Base-by-base conservation (phyloP, 1,140 invertebrate genomes). In the Cotesia vestalis region DNA sequence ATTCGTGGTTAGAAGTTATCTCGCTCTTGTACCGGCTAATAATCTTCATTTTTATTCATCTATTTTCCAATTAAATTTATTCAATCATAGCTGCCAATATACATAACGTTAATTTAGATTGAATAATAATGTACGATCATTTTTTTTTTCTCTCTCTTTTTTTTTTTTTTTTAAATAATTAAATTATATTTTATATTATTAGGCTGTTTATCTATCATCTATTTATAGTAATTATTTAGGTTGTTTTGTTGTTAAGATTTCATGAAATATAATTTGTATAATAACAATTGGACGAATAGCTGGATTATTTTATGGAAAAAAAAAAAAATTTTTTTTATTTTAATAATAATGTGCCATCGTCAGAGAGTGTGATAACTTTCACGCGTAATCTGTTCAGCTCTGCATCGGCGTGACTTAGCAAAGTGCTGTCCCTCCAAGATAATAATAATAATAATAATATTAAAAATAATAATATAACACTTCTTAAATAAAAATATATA, bases 361-460 rank as follows among this genome's bases (percentile, higher is more conserved):
- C 12, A 72, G 81, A 83, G 84, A 86, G 84, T 81, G 83, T 85
- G 83, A 82, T 86, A 82, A 86, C 81, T 86, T 86, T 79, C 79
- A 80, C 80, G 79, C 79, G 78, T 84, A 85, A 80, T 86, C 82
- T 80, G 73, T 83, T 84, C 83, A 81, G 78, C 78, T 82, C 81
- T 79, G 84, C 83, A 81, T 84, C 81, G 77, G 81, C 81, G 79
- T 81, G 82, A 84, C 80, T 82, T 85, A 86, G 84, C 78, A 79
- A 85, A 85, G 80, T 83, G 82, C 84, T 86, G 82, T 84, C 84
- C 85, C 83, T 87, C 81, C 82, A 85, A 81, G 83, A 87, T 86
- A 85, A 86, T 85, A 85, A 85, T 80, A 83, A 80, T n/a, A 73
- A 75, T 69, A 75, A 69, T 69, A 73, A 75, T 64, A 66, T 73